Evolutionary conservation across 2,888 invertebrate species (phyloP).

Genomic region (Diaphora mendica): DNA sequence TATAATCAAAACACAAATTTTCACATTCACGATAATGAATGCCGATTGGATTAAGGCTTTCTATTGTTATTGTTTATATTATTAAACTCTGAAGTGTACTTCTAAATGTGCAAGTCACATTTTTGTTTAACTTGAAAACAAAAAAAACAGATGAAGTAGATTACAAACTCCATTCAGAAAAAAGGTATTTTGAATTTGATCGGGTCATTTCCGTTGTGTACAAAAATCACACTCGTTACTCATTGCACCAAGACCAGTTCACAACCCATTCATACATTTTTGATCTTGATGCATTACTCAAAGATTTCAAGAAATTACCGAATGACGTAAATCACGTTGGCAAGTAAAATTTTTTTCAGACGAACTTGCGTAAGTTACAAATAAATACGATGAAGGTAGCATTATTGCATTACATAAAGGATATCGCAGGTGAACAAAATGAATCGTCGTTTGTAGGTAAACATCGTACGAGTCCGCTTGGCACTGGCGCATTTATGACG

Average conservation of each 20-base stretch:
- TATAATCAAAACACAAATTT: not conserved
- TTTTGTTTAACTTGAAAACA: not conserved
- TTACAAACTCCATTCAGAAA: not conserved
- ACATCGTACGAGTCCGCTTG: constrained; percentile 54
- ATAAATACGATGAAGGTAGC: constrained; percentile 16
- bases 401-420: constrained; percentile 21
- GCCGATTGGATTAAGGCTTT: not conserved
- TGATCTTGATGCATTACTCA: constrained; percentile 1
- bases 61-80: too few species aligned
- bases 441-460: constrained; percentile 34
- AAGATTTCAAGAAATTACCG: not conserved
- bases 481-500: constrained; percentile 54
- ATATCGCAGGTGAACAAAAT: constrained; percentile 20
- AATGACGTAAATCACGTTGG: constrained; percentile 16
- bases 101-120: too few species aligned
- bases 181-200: too few species aligned
- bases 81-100: too few species aligned
- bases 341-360: not conserved
- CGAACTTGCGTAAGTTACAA: constrained; percentile 20
- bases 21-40: not conserved
- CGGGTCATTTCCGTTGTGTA: not conserved
- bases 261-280: constrained; percentile 10
- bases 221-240: not conserved
- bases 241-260: not conserved
- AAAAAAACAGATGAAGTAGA: not conserved